A percentile compares a stretch with the other conserved stretches of the same genome.
phyloP scores from a whole-genome alignment of 2,113 vertebrate species.

The Clarias batrachus region DNA sequence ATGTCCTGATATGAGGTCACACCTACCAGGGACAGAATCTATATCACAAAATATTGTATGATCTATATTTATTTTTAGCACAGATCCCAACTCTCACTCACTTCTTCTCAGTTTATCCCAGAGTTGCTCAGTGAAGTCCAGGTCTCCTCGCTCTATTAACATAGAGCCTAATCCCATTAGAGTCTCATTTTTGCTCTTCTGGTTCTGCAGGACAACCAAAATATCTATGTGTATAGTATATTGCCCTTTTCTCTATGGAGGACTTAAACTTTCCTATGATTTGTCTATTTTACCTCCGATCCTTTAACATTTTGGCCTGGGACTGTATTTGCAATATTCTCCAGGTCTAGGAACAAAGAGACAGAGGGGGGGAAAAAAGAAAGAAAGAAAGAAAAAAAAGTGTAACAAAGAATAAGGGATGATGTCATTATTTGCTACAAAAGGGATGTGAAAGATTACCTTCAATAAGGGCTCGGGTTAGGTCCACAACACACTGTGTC shows the following conservation, averaged over 20 bases:
- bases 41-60: not conserved
- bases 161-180: constrained; percentile 70
- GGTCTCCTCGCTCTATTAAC: constrained; percentile 79
- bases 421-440: not conserved
- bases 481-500: constrained; percentile 74
- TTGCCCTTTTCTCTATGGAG: not conserved
- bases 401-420: not conserved
- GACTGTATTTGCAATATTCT: constrained; percentile 72
- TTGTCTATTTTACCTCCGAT: constrained; percentile 70
- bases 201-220: constrained; percentile 62
- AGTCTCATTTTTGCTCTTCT: constrained; percentile 66
- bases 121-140: constrained; percentile 91
- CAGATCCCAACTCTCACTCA: constrained; percentile 62
- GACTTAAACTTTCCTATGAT: not conserved
- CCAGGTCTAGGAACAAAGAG: constrained; percentile 74
- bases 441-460: constrained; percentile 66
- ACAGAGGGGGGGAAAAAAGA: not conserved
- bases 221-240: not conserved
- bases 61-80: not conserved
- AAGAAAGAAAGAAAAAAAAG: not conserved
- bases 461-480: constrained; percentile 82
- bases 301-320: constrained; percentile 63
- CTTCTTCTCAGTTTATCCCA: constrained; percentile 90
- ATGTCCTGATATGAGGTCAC: constrained; percentile 88
- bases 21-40: constrained; percentile 65